Percentiles rank a stretch among this genome's conserved stretches.
Evolutionary conservation across 2,797 vertebrate species (phyloP).

Genomic region (Hippopotamyrus pictus): DNA sequence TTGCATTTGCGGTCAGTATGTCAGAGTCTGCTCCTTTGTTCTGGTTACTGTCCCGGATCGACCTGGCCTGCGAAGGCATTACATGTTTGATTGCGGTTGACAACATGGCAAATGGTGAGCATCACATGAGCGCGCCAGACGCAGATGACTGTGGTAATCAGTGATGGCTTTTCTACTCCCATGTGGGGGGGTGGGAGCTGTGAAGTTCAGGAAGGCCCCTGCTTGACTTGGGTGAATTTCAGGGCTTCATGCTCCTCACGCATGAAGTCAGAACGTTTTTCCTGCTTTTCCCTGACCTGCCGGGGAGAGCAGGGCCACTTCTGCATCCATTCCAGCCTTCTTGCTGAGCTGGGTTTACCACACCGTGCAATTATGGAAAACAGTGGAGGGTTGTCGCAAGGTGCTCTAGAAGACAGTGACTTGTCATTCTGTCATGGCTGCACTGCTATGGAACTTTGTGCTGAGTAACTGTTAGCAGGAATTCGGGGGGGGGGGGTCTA

Average conservation of each 20-base stretch:
- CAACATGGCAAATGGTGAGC: conserved; percentile 41
- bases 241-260: neutral
- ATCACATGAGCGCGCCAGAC: conserved; percentile 29
- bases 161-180: conserved; percentile 31
- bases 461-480: no score
- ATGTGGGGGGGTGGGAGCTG: neutral
- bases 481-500: neutral
- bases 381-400: neutral
- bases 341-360: neutral
- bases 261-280: neutral
- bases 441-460: neutral
- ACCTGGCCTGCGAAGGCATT: conserved; percentile 34
- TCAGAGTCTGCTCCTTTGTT: conserved; percentile 36
- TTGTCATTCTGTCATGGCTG: neutral
- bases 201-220: neutral
- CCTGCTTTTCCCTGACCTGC: neutral
- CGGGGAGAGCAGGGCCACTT: neutral
- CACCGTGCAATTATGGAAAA: neutral
- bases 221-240: neutral
- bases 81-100: conserved; percentile 35
- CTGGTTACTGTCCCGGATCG: conserved; percentile 38
- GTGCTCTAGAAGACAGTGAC: neutral
- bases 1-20: conserved; percentile 21
- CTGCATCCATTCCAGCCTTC: neutral
- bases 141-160: conserved; percentile 48